Evolutionary conservation across 1,140 invertebrate species (phyloP).

Genomic region (Zaprionus camerounensis): DNA sequence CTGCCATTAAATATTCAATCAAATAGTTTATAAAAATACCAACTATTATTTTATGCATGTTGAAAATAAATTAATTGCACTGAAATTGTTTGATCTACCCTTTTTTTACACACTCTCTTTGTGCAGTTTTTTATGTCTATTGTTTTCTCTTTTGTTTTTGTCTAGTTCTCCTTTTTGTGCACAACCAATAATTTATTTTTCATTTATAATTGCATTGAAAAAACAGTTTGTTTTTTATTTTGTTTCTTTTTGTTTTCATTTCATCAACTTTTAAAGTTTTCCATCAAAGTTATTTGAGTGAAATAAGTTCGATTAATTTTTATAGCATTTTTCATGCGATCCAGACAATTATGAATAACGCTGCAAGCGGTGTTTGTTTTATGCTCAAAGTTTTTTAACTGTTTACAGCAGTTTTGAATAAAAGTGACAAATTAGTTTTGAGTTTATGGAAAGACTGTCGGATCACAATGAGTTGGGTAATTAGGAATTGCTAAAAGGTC

Average conservation of each 20-base stretch:
- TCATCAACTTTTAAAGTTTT: slow-evolving; percentile 37
- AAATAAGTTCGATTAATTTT: slow-evolving; percentile 72
- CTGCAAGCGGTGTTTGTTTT: background rate
- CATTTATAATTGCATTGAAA: slow-evolving; percentile 23
- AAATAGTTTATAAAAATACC: slow-evolving; percentile 42
- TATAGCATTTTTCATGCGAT: slow-evolving; percentile 57
- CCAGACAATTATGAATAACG: slow-evolving; percentile 52
- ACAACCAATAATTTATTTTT: slow-evolving; percentile 47
- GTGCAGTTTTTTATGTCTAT: background rate
- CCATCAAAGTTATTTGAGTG: slow-evolving; percentile 40
- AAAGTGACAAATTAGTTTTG: background rate
- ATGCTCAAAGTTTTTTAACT: background rate
- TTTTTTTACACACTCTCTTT: slow-evolving; percentile 8
- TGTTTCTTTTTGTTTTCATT: slow-evolving; percentile 21
- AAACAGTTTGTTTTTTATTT: slow-evolving; percentile 30
- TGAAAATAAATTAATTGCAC: slow-evolving; percentile 70
- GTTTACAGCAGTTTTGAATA: background rate
- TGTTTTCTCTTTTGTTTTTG: background rate
- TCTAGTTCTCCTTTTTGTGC: slow-evolving; percentile 12
- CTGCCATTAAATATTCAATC: slow-evolving; percentile 34
- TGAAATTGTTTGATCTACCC: slow-evolving; percentile 44
- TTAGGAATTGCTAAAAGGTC: background rate
- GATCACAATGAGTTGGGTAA: background rate
- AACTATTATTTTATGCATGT: slow-evolving; percentile 60
- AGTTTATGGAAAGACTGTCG: background rate